Base-by-base conservation (phyloP, 2,113 vertebrate species). In the Pituophis catenifer region DNA sequence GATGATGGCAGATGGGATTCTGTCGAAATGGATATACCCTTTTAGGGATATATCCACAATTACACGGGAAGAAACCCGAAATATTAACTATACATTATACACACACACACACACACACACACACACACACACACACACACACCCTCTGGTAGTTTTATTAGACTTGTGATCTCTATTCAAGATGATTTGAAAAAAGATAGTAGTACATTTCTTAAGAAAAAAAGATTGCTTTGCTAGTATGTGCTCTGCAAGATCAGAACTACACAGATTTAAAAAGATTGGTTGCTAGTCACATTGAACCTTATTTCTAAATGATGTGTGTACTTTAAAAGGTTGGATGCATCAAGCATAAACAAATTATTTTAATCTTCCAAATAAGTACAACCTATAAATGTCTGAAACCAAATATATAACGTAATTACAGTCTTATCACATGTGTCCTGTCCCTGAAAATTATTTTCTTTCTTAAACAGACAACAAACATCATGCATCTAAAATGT, bases 341-440 rank as follows among this genome's bases (percentile, higher is more conserved):
- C 95, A 97, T 54, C 89, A 95, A 96, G 96, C 92, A 96, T 92
- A 96, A 96, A 96, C 54, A 96, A 97, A 97, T 97, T 95, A 94
- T 95, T 95, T 97, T 95, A 95, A 91, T 96, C 59, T 95, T 11
- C 86, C 90, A 96, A 96, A 96, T 97, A 93, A 93, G 93, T 58
- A 96, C 93, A 96, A 92, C 81, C 90, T 92, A 97, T 59, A 97
- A 93, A 53, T 7, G 13, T 96, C 95, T 93, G 89, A 96, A 95
- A 95, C 85, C 95, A 96, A 97, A 95, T 94, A 90, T 94, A 62
- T 94, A 92, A 95, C 95, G 95, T 94, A 94, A 93, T 5, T 75
- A 87, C 94, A 95, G 1, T 0, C 0, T 93, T 70, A 92, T 91
- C 93, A 12, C 53, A 54, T 93, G 90, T 0, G 0, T 92, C 96